Base-by-base conservation (phyloP, 2,113 vertebrate species). In the Physeter macrocephalus region DNA sequence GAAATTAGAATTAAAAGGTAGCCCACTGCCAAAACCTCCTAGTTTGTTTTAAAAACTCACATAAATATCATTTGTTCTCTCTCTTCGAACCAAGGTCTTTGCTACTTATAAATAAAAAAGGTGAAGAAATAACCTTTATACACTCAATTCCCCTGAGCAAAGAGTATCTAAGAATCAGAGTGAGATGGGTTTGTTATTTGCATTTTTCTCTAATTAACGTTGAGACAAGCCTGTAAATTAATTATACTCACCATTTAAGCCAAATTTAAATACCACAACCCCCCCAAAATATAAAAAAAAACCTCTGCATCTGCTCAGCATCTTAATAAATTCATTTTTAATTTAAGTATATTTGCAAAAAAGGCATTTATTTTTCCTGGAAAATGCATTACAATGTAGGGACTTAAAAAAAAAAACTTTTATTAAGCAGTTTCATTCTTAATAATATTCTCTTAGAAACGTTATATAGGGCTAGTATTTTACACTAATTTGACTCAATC, bases 251-350 rank as follows among this genome's bases (percentile, higher is more conserved):
- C 27, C 75, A 87, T 84, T 98, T 95, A 98, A 91, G 93, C 88
- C 77, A 96, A 90, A 96, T 96, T 95, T 95, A 94, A 97, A 96
- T 92, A 90, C 43, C 36, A 54, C 66, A 96, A 43, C 67, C 36
- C 69, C 69, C n/a, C 3, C 95, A 2, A 74, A 39, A 9, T 96
- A 88, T 90, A 46, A 85, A 96, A 77, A 18, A 46, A 85, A 96
- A 77, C 15, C 18, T 69, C 41, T 82, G 41, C 12, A 80, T 94
- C 91, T 98, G 59, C 80, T 98, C 95, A 93, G 69, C 23, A 95
- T 93, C 8, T 61, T 93, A 97, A 98, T 90, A 98, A 97, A 98
- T 86, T 91, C 31, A 97, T 98, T 98, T 97, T 96, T 96, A 97
- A 97, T 98, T 98, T 98, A 95, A 95, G 89, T 97, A 62, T 0